These are phyloP conservation scores for Cololabis saira DNA, from an alignment of 2,113 vertebrate species.

Conservation along the genomic window DNA sequence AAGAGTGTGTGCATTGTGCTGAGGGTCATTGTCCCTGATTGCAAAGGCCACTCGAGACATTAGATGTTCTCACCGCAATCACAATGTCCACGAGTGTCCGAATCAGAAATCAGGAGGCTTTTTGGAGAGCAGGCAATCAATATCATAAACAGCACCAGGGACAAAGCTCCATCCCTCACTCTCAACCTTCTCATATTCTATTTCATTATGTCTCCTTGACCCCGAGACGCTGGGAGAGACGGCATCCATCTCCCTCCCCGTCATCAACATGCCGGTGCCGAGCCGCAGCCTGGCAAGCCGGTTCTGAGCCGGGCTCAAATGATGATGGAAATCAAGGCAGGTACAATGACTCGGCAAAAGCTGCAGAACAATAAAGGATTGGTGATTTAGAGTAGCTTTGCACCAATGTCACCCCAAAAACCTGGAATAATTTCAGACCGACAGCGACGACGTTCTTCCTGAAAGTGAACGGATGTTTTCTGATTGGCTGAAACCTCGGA, in stretches of 20 bases:
- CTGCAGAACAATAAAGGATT: background rate
- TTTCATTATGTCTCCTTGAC: conserved; percentile 56
- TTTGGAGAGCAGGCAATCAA: conserved; percentile 63
- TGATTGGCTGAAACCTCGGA: too few species aligned
- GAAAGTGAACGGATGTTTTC: too few species aligned
- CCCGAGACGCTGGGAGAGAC: conserved; percentile 5
- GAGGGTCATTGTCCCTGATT: conserved; percentile 72
- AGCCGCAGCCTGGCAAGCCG: conserved; percentile 3
- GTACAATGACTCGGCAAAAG: conserved; percentile 8
- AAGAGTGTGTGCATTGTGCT: conserved; percentile 10
- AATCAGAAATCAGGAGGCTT: conserved; percentile 68
- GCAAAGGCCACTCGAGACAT: conserved; percentile 67
- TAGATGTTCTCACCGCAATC: conserved; percentile 65
- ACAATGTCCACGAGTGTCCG: conserved; percentile 60
- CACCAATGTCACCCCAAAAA: too few species aligned
- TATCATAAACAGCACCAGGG: conserved; percentile 65
- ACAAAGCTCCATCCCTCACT: conserved; percentile 28
- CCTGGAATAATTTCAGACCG: too few species aligned
- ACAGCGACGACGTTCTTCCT: too few species aligned
- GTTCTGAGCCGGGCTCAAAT: conserved; percentile 13
- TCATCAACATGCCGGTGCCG: conserved; percentile 34
- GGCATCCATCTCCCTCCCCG: conserved; percentile 4
- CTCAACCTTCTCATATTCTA: conserved; percentile 44
- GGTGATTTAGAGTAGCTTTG: background rate
- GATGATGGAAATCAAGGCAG: conserved; percentile 15